Evolutionary conservation across 2,113 vertebrate species (phyloP), one percentile per base, ranked within the genome.

Genomic region (Origma solitaria): DNA sequence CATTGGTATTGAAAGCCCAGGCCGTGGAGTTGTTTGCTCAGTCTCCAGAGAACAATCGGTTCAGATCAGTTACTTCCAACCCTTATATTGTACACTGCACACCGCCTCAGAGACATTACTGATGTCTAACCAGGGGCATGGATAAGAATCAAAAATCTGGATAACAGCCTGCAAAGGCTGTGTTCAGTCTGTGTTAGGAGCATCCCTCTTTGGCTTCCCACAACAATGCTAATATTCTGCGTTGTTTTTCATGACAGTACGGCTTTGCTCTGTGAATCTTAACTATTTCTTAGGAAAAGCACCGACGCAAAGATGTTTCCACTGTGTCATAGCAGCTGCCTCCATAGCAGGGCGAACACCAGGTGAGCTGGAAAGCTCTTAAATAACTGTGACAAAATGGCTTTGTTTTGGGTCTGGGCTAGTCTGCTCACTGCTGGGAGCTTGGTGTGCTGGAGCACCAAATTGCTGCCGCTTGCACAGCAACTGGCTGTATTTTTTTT

Each of bases 21-120:
- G 68, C 83, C 3, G 0, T 31, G 31, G 77, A 95, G 73, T 60
- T 95, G 93, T 96, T 95, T 96, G 84, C 77, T 80, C 23, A 93
- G 76, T 85, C 92, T 91, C 80, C 33, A 42, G 89, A 93, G 91
- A 92, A 81, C 94, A 96, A 88, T 96, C 42, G 10, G 72, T 65
- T 86, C 70, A 88, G 81, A 80, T 56, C 86, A 70, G 72, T 79
- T 84, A 30, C 71, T 85, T 92, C 78, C 88, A 88, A 37, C 54
- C 38, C 77, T 87, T 53, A 17, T 40, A 33, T 33, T 44, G 60
- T 70, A 24, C 51, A 23, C 65, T 71, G 49, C 6, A 11, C 42
- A n/a, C 10, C 0, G 2, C 69, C 54, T 85, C 73, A 82, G 79
- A 82, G 90, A 27, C 16, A 2, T 37, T 76, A 15, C 69, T 91